Conservation (phyloP, 2,797 vertebrate genomes). For the Scleropages formosus region DNA sequence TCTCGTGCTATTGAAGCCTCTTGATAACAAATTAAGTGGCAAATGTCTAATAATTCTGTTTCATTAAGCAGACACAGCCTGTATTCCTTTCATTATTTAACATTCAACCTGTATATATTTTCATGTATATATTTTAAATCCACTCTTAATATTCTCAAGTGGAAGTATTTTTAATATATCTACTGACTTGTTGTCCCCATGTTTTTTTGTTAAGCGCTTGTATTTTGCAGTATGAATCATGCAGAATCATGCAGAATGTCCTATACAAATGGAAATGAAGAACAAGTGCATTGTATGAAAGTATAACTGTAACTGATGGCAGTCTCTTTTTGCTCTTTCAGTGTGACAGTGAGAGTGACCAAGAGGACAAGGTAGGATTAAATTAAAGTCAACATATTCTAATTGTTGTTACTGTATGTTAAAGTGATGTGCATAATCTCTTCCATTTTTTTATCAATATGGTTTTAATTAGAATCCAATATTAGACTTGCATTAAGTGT, state of each 20-base stretch:
- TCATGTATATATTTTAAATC: background rate
- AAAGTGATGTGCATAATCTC: conserved; percentile 11
- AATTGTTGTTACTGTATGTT: conserved; percentile 2
- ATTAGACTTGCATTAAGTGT: conserved; percentile 56
- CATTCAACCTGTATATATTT: background rate
- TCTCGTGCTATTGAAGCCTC: background rate
- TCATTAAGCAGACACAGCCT: background rate
- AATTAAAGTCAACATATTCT: background rate
- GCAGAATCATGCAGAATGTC: background rate
- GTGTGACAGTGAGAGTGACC: conserved; percentile 95
- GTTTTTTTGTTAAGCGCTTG: background rate
- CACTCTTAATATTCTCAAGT: background rate
- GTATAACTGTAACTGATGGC: background rate
- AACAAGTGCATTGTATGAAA: background rate
- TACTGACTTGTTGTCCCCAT: background rate
- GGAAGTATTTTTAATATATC: background rate
- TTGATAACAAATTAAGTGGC: background rate
- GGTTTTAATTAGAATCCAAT: conserved; percentile 50
- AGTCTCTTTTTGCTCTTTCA: conserved; percentile 53
- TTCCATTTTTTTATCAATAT: conserved; percentile 40
- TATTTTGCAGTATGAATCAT: background rate
- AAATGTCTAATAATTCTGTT: background rate
- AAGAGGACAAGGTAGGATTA: conserved; percentile 88
- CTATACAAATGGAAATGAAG: background rate
- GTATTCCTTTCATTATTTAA: background rate